These are phyloP conservation scores for Raphicerus campestris DNA, from an alignment of 2,113 vertebrate species.

Conservation along the genomic window DNA sequence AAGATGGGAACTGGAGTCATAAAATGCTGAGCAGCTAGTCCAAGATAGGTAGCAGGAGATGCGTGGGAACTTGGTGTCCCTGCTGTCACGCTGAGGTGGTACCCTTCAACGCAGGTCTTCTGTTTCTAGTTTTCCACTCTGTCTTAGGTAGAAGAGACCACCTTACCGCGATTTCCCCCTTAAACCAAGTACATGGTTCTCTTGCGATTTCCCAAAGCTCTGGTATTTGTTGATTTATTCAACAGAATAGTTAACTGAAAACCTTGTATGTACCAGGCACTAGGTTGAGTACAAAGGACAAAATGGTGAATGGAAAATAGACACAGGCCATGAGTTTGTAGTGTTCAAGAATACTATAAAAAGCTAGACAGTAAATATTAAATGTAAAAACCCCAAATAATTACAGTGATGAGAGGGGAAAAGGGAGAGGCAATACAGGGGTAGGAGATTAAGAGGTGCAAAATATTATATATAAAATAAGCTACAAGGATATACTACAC, in stretches of 20 bases:
- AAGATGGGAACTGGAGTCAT: background rate
- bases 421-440: background rate
- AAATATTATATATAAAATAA: background rate
- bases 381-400: background rate
- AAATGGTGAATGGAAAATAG: background rate
- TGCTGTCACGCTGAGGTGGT: background rate
- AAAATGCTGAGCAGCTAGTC: background rate
- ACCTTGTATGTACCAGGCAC: background rate
- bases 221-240: background rate
- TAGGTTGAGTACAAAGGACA: background rate
- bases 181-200: background rate
- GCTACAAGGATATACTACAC: background rate
- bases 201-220: background rate
- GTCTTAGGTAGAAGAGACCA: background rate
- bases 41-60: background rate
- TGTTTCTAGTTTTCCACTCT: background rate
- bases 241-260: background rate
- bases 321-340: background rate
- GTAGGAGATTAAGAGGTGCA: background rate
- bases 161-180: background rate
- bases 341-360: background rate
- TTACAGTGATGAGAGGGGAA: background rate
- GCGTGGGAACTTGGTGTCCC: background rate
- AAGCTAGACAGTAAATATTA: background rate
- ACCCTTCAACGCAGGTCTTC: background rate